A percentile compares a stretch with the other conserved stretches of the same genome.
phyloP scores from a whole-genome alignment of 2,113 vertebrate genomes.

The Semicossyphus pulcher region DNA sequence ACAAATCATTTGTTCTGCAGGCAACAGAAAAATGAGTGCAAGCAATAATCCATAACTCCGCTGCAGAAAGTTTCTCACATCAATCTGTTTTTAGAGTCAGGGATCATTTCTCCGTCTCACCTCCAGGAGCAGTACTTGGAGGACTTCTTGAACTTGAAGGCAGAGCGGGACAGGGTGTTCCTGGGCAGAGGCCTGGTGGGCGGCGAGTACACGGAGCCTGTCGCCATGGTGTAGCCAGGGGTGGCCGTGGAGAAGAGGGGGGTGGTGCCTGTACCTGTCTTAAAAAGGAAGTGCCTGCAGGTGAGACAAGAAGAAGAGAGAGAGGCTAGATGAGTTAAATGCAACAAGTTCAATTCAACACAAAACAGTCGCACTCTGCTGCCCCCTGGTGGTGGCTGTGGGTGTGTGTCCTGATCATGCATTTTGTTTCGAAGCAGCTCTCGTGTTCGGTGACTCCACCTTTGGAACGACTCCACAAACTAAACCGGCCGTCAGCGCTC shows the following conservation, averaged over 20 bases:
- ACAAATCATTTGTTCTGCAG: too few relatives aligned
- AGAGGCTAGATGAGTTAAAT: neutral
- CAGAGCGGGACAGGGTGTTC: constrained; percentile 96
- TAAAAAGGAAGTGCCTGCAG: constrained; percentile 98
- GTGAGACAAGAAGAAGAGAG: constrained; percentile 4
- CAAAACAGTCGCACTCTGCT: neutral
- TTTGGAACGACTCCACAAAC: too few relatives aligned
- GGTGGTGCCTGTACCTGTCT: constrained; percentile 98
- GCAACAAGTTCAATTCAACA: neutral
- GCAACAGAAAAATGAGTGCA: too few relatives aligned
- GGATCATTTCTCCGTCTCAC: constrained; percentile 46
- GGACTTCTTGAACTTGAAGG: constrained; percentile 99
- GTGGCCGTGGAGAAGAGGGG: constrained; percentile 99
- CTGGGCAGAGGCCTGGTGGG: constrained; percentile 96
- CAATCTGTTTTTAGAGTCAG: too few relatives aligned
- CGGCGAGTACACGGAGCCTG: constrained; percentile 97
- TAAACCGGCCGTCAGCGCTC: too few relatives aligned
- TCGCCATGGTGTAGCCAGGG: constrained; percentile 99
- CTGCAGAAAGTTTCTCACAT: too few relatives aligned
- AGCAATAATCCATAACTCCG: too few relatives aligned
- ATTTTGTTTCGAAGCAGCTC: too few relatives aligned
- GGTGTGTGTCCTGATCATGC: too few relatives aligned
- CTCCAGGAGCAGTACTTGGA: constrained; percentile 99
- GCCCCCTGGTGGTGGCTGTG: neutral
- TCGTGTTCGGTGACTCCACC: too few relatives aligned